Conservation (phyloP, 1,140 invertebrate species). For the Drosophila novamexicana region DNA sequence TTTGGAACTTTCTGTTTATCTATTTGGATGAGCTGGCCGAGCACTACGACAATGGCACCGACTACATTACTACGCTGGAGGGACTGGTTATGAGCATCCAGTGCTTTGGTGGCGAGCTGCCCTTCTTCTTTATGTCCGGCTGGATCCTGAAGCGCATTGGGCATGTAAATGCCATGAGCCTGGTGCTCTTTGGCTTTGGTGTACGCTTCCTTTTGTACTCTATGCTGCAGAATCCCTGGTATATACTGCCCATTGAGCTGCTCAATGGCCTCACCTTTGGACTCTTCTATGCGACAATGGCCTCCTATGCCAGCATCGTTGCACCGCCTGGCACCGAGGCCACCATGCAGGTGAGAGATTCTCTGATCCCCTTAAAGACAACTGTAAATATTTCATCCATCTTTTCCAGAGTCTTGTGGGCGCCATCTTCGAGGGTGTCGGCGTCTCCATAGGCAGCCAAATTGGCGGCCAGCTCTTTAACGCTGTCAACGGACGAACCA, state of each 20-base stretch:
- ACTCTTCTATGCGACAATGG: slow-evolving; percentile 94
- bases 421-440: slow-evolving; percentile 94
- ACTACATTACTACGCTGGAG: slow-evolving; percentile 92
- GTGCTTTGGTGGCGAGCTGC: slow-evolving; percentile 94
- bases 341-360: slow-evolving; percentile 89
- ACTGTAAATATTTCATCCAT: not conserved
- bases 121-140: slow-evolving; percentile 94
- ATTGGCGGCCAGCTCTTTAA: slow-evolving; percentile 89
- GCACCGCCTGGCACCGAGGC: slow-evolving; percentile 94
- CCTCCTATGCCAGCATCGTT: slow-evolving; percentile 93
- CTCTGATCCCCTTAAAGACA: not conserved
- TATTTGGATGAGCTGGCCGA: slow-evolving; percentile 89
- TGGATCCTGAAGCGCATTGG: slow-evolving; percentile 92
- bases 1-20: slow-evolving; percentile 96
- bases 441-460: slow-evolving; percentile 91
- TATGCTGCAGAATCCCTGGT: slow-evolving; percentile 91
- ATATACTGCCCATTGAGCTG: slow-evolving; percentile 92
- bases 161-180: slow-evolving; percentile 91
- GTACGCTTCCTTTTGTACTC: slow-evolving; percentile 93
- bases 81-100: slow-evolving; percentile 91
- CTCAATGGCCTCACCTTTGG: slow-evolving; percentile 95
- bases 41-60: slow-evolving; percentile 82
- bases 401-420: slow-evolving; percentile 90
- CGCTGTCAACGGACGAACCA: slow-evolving; percentile 87
- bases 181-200: slow-evolving; percentile 91